Evolutionary conservation across 1,140 invertebrate species (phyloP).

Genomic region (Eumeta japonica): DNA sequence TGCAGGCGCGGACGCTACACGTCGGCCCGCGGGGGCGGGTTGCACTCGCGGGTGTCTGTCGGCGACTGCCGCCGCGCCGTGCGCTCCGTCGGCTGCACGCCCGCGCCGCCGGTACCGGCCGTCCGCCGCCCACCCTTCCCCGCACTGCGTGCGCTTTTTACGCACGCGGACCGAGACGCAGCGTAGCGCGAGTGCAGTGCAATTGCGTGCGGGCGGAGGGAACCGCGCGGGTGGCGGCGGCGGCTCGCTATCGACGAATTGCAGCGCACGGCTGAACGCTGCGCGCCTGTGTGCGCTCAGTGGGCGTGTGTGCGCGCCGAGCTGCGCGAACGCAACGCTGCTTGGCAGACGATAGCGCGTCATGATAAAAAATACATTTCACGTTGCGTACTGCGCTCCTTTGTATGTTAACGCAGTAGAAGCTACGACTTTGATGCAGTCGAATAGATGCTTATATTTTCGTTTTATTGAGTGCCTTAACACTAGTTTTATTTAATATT

Average conservation of each 20-base stretch:
- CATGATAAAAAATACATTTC: conserved; percentile 44
- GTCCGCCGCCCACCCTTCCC: conserved; percentile 26
- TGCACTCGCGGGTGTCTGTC: conserved; percentile 45
- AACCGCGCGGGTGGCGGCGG: conserved; percentile 23
- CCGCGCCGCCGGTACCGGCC: conserved; percentile 24
- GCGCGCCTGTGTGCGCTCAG: conserved; percentile 34
- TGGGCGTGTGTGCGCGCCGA: conserved; percentile 31
- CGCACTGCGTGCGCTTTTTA: conserved; percentile 51
- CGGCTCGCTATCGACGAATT: conserved; percentile 42
- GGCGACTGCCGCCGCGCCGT: conserved; percentile 26
- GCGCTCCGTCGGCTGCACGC: conserved; percentile 27
- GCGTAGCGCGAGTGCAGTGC: conserved; percentile 42
- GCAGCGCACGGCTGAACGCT: conserved; percentile 42
- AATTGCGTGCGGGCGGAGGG: conserved; percentile 42
- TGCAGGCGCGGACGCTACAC: not conserved
- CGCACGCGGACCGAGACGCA: too few species aligned
- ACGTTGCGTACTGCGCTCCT: conserved; percentile 28
- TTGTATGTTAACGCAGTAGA: conserved; percentile 49
- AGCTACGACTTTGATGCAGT: too few species aligned
- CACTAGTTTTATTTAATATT: too few species aligned
- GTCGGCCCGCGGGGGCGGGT: conserved; percentile 43
- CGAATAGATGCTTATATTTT: too few species aligned
- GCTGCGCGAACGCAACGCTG: conserved; percentile 7
- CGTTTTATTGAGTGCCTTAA: too few species aligned
- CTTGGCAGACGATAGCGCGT: conserved; percentile 2